A percentile compares a stretch with the other conserved stretches of the same genome.
Evolutionary conservation across 2,888 invertebrate species (phyloP).

Genomic region (Cerastoderma edule): DNA sequence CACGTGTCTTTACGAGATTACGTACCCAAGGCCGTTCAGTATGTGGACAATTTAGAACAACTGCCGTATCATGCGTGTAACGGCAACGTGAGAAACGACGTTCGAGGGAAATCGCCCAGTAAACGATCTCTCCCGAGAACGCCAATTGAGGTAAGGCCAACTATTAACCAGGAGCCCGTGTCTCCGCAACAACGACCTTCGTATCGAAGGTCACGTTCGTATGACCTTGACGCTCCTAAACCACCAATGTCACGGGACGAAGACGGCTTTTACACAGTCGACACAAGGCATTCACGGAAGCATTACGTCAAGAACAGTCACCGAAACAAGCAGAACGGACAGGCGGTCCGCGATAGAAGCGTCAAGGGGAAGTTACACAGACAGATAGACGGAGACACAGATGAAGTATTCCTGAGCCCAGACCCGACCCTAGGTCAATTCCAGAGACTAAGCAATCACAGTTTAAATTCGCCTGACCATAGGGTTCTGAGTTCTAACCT

Average conservation of each 20-base stretch:
- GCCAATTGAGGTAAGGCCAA: conserved; percentile 26
- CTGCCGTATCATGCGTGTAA: conserved; percentile 8
- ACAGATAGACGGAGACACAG: conserved; percentile 6
- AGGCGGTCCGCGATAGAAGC: conserved; percentile 18
- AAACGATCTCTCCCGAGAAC: conserved; percentile 35
- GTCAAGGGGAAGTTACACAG: conserved; percentile 23
- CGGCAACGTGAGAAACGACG: background rate
- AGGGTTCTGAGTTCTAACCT: conserved; percentile 17
- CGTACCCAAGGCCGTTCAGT: conserved; percentile 22
- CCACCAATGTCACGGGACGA: conserved; percentile 7
- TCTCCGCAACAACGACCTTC: conserved; percentile 27
- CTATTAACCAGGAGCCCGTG: background rate
- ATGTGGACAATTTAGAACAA: conserved; percentile 18
- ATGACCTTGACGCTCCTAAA: conserved; percentile 30
- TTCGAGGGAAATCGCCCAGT: conserved; percentile 4
- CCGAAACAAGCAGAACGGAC: conserved; percentile 12
- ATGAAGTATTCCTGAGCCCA: conserved; percentile 1
- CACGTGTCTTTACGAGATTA: conserved; percentile 28
- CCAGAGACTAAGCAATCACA: conserved; percentile 7
- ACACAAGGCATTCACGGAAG: conserved; percentile 27
- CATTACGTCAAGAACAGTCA: conserved; percentile 28
- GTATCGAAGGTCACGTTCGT: conserved; percentile 45
- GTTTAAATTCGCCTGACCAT: conserved; percentile 1
- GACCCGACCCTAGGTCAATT: conserved; percentile 15
- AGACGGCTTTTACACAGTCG: conserved; percentile 30